phyloP scores from a whole-genome alignment of 1,140 invertebrate species.

The Theocolax elegans region DNA sequence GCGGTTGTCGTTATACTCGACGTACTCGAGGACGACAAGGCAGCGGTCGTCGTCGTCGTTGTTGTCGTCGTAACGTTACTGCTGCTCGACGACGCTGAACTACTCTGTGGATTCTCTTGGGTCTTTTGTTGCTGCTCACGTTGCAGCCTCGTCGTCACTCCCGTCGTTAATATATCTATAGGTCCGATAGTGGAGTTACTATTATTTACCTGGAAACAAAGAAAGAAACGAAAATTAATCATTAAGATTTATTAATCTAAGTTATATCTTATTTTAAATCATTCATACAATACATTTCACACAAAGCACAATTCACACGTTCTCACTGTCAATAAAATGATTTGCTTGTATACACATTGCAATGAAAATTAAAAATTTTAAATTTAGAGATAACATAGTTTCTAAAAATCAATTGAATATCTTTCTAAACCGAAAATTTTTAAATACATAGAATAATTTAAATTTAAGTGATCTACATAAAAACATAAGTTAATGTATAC shows the following conservation, averaged over 20 bases:
- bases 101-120: slow-evolving; percentile 63
- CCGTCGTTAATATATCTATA: slow-evolving; percentile 77
- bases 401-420: too few species aligned
- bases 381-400: too few species aligned
- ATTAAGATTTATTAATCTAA: not conserved
- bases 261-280: slow-evolving; percentile 8
- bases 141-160: slow-evolving; percentile 82
- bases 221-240: not conserved
- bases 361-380: too few species aligned
- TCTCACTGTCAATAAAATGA: too few species aligned
- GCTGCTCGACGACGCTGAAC: slow-evolving; percentile 51
- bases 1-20: slow-evolving; percentile 44
- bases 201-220: slow-evolving; percentile 63
- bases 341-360: too few species aligned
- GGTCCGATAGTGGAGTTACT: slow-evolving; percentile 62
- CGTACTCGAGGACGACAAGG: slow-evolving; percentile 49
- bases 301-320: too few species aligned
- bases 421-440: too few species aligned
- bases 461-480: too few species aligned
- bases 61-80: slow-evolving; percentile 50
- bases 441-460: too few species aligned
- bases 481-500: too few species aligned
- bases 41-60: slow-evolving; percentile 45
- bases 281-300: too few species aligned
- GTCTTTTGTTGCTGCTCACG: slow-evolving; percentile 80